Base-by-base conservation (phyloP, 2,888 invertebrate genomes). In the Pristionchus japonicus region DNA sequence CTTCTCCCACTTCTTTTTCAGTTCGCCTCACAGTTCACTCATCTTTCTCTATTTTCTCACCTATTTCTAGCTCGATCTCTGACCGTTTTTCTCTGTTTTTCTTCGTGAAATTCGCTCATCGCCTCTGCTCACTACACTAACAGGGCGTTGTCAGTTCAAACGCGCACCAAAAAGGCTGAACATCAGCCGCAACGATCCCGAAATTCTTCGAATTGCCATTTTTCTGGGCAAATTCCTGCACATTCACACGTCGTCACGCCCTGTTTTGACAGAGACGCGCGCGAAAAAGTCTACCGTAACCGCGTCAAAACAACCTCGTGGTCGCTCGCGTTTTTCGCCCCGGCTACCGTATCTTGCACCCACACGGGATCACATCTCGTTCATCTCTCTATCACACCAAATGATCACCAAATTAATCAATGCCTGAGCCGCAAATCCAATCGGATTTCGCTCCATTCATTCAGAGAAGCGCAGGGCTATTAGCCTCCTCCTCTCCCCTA, bases 221-320 rank as follows among this genome's bases (percentile, higher is more conserved):
- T 77, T 77, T 47, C 77, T 43, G 3, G n/a, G 3, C 77, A 40
- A 77, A 77, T 47, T 77, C 11, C 27, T 77, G 31, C 77, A 47
- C 43, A 43, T 74, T 74, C 74, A 23, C 57, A 57, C 57, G 57
- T 77, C 37, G 77, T 77, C 77, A 77, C 77, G 37, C 77, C 43
- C 77, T 77, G 77, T 77, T 77, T n/a, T 77, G 23, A 27, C 77
- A 27, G n/a, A 15, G 31, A 15, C 74, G 37, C 34, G 40, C 43
- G 77, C 77, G 77, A 77, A 77, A 77, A 77, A 77, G 43, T 11
- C 43, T 77, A 77, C 77, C 43, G 77, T 77, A 77, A 17, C 43
- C 77, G 31, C 31, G 70, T 47, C 77, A 77, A 43, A 67, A 67
- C 64, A 67, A 31, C 31, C 34, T 67, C 31, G 67, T 67, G 31